A percentile compares a stretch with the other conserved stretches of the same genome.
Conservation (phyloP, 1,140 invertebrate species). For the Campodea augens region DNA sequence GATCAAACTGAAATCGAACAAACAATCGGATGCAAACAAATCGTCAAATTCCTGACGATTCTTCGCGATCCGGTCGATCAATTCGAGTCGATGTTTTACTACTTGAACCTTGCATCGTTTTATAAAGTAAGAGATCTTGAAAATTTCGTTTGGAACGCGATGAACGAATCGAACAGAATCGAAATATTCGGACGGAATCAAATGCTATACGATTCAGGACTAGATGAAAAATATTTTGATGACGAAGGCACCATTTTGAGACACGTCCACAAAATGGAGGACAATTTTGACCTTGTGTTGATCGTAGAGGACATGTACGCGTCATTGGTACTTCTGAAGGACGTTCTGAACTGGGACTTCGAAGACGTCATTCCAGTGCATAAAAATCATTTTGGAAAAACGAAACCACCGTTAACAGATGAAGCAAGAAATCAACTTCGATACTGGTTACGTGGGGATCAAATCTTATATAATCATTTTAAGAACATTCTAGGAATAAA, state of each 20-base stretch:
- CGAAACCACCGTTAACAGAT: slow-evolving; percentile 9
- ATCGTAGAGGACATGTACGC: slow-evolving; percentile 18
- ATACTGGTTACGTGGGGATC: slow-evolving; percentile 19
- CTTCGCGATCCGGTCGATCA: slow-evolving; percentile 10
- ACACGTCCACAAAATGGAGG: slow-evolving; percentile 12
- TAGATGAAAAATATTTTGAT: too few species aligned
- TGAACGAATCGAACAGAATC: neutral
- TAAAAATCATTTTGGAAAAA: slow-evolving; percentile 10
- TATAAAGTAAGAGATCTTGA: neutral
- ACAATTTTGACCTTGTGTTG: slow-evolving; percentile 18
- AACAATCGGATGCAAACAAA: slow-evolving; percentile 4
- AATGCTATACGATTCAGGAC: too few species aligned
- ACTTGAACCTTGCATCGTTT: slow-evolving; percentile 1
- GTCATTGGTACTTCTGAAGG: slow-evolving; percentile 16
- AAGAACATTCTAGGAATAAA: slow-evolving; percentile 16
- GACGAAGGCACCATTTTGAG: slow-evolving; percentile 6
- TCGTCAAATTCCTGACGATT: slow-evolving; percentile 10
- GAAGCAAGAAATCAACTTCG: slow-evolving; percentile 9
- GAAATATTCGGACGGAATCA: too few species aligned
- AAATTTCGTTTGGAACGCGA: neutral
- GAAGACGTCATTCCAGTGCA: slow-evolving; percentile 19
- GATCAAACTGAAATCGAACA: slow-evolving; percentile 7
- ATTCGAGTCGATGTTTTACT: slow-evolving; percentile 10
- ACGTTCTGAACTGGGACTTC: slow-evolving; percentile 17
- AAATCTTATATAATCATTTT: slow-evolving; percentile 21